Percentiles rank a stretch among this genome's conserved stretches.
phyloP scores from a whole-genome alignment of 2,113 vertebrate species.

The Glaucomys volans region DNA sequence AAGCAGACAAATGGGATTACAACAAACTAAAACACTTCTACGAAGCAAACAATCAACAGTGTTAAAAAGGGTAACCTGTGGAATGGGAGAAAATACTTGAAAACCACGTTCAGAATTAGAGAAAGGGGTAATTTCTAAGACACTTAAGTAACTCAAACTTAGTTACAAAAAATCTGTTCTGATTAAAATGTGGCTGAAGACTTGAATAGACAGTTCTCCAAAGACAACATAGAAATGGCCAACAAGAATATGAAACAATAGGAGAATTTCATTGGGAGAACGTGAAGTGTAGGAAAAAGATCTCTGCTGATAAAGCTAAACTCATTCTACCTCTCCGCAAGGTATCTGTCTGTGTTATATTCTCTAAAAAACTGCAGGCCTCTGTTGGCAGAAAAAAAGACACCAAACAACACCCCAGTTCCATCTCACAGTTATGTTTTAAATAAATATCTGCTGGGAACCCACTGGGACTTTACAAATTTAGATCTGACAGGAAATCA shows the following conservation, averaged over 20 bases:
- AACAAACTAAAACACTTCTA: neutral
- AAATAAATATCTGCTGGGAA: neutral
- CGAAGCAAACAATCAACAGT: neutral
- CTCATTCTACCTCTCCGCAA: neutral
- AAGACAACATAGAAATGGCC: neutral
- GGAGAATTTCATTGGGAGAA: neutral
- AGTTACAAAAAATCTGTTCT: neutral
- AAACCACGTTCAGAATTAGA: neutral
- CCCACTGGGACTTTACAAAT: neutral
- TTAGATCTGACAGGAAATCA: constrained; percentile 4
- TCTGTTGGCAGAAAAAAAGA: neutral
- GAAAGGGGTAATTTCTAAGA: neutral
- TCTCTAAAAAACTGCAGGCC: neutral
- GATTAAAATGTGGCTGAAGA: neutral
- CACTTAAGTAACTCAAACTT: neutral
- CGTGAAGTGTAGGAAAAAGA: neutral
- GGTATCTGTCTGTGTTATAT: neutral
- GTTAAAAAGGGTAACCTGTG: neutral
- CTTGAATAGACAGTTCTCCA: neutral
- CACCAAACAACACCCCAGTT: neutral
- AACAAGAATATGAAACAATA: neutral
- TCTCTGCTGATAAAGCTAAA: neutral
- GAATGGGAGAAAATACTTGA: neutral
- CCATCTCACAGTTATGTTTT: neutral
- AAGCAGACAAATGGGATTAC: neutral